These are phyloP conservation scores for human DNA, from an alignment of 2,113 vertebrate genomes.

Conservation along the genomic window GRCh38 chr2:3713501-3714000, in stretches of 20 bases:
- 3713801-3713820: not conserved
- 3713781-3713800: not conserved
- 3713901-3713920: not conserved
- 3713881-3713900: not conserved
- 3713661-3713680: not conserved
- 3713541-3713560: no score
- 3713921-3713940: not conserved
- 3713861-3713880: not conserved
- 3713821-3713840: no score
- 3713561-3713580: rapidly evolving
- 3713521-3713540: not conserved
- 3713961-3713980: not conserved
- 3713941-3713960: not conserved
- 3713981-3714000: not conserved
- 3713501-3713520: not conserved
- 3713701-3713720: not conserved
- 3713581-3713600: not conserved
- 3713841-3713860: not conserved
- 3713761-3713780: not conserved
- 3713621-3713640: not conserved
- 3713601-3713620: no score
- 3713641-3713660: not conserved
- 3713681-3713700: not conserved
- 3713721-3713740: no score
- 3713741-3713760: not conserved